Evolutionary conservation across 1,140 invertebrate species (phyloP).

Genomic region (Luehdorfia chinensis): DNA sequence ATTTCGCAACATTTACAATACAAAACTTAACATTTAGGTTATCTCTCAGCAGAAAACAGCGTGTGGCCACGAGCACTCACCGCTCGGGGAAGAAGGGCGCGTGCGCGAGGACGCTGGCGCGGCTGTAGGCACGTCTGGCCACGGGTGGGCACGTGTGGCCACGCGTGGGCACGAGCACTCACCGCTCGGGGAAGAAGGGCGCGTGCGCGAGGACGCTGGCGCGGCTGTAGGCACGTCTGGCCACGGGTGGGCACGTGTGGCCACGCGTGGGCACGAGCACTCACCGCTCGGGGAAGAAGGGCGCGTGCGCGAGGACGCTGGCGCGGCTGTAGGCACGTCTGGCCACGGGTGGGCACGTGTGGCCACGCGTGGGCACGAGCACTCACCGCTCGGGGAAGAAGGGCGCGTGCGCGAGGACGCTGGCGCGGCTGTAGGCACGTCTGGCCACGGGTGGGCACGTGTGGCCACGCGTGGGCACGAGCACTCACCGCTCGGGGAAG

Average conservation of each 20-base stretch:
- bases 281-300: slow-evolving; percentile 94
- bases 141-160: slow-evolving; percentile 96
- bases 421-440: slow-evolving; percentile 59
- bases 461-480: slow-evolving; percentile 96
- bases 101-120: slow-evolving; percentile 75
- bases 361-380: slow-evolving; percentile 93
- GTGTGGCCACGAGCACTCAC: too few relatives aligned
- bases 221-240: slow-evolving; percentile 56
- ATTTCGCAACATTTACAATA: too few relatives aligned
- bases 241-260: slow-evolving; percentile 95
- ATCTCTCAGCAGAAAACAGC: too few relatives aligned
- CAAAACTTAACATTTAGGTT: too few relatives aligned
- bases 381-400: slow-evolving; percentile 94
- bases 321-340: slow-evolving; percentile 61
- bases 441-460: slow-evolving; percentile 90
- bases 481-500: slow-evolving; percentile 92
- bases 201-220: slow-evolving; percentile 79
- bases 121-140: slow-evolving; percentile 58
- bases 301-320: slow-evolving; percentile 80
- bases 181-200: slow-evolving; percentile 94
- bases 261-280: slow-evolving; percentile 91
- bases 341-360: slow-evolving; percentile 93
- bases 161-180: too few relatives aligned
- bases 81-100: slow-evolving; percentile 94
- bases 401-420: slow-evolving; percentile 81